phyloP scores from a whole-genome alignment of 1,140 invertebrate genomes.

The Drosophila prosaltans region DNA sequence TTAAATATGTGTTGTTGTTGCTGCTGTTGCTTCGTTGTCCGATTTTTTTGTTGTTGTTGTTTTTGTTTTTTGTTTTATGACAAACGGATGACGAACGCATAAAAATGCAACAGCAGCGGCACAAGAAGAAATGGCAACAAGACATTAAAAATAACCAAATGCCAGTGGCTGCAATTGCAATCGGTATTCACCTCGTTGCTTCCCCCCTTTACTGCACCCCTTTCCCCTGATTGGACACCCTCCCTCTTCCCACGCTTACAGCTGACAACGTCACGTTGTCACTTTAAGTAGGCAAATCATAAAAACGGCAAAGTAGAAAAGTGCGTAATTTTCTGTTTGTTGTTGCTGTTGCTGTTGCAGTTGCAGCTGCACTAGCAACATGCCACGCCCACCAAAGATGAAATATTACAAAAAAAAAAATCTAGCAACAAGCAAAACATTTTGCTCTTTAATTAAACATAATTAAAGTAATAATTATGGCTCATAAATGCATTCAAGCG shows the following conservation, averaged over 20 bases:
- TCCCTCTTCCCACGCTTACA: background rate
- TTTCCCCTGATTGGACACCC: background rate
- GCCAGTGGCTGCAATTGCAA: conserved; percentile 59
- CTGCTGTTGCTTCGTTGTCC: conserved; percentile 15
- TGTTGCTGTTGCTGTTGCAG: too few species aligned
- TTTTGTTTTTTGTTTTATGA: conserved; percentile 61
- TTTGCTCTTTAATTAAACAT: conserved; percentile 58
- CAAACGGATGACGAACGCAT: conserved; percentile 81
- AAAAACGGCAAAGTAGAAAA: conserved; percentile 54
- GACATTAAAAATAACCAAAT: conserved; percentile 78
- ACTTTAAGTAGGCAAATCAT: conserved; percentile 77
- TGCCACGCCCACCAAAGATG: conserved; percentile 55
- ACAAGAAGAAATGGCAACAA: conserved; percentile 63
- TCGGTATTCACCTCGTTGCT: conserved; percentile 3
- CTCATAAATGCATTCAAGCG: conserved; percentile 49
- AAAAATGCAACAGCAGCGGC: conserved; percentile 73
- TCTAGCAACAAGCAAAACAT: background rate
- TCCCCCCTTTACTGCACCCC: background rate
- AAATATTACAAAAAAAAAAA: background rate
- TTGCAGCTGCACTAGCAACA: conserved; percentile 43
- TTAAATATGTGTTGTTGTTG: conserved; percentile 56
- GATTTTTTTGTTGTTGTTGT: conserved; percentile 22
- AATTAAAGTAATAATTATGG: conserved; percentile 76
- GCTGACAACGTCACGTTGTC: conserved; percentile 69
- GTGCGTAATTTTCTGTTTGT: conserved; percentile 63